Conservation (phyloP, 37 sponge, comb jelly and placozoan genomes). For the Ianthella basta region DNA sequence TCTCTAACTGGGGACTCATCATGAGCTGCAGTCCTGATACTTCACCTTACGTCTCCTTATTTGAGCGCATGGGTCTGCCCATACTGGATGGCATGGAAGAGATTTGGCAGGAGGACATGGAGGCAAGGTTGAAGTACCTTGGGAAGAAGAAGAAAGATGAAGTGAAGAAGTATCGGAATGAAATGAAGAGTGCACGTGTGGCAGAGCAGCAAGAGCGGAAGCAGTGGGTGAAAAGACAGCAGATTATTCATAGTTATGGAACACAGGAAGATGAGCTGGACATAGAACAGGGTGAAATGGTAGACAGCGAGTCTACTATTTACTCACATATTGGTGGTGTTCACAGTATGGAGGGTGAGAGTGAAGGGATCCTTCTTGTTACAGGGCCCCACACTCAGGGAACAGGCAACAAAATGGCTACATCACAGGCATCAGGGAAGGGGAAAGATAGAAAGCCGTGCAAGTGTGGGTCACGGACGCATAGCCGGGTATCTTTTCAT, state of each 20-base stretch:
- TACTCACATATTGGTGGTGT: neutral
- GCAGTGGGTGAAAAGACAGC: slow-evolving; percentile 34
- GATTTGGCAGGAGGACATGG: neutral
- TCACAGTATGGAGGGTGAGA: neutral
- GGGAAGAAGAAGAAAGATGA: neutral
- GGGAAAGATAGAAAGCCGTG: neutral
- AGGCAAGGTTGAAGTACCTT: neutral
- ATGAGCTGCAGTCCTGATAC: neutral
- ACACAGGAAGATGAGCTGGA: neutral
- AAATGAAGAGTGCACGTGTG: neutral
- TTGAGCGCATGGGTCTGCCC: slow-evolving; percentile 13
- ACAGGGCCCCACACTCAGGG: neutral
- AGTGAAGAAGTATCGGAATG: neutral
- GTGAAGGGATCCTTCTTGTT: neutral
- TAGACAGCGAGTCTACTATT: neutral
- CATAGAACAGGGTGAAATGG: neutral
- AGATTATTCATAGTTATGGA: slow-evolving; percentile 31
- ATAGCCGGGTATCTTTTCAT: neutral
- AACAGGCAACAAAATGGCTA: neutral
- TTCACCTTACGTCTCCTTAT: neutral
- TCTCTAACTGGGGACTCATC: neutral
- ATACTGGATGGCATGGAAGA: slow-evolving; percentile 23
- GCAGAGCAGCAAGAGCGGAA: slow-evolving; percentile 22
- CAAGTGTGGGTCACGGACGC: slow-evolving; percentile 24
- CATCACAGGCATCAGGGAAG: neutral